phyloP scores from a whole-genome alignment of 2,797 vertebrate genomes.

The Crypturellus tataupa region DNA sequence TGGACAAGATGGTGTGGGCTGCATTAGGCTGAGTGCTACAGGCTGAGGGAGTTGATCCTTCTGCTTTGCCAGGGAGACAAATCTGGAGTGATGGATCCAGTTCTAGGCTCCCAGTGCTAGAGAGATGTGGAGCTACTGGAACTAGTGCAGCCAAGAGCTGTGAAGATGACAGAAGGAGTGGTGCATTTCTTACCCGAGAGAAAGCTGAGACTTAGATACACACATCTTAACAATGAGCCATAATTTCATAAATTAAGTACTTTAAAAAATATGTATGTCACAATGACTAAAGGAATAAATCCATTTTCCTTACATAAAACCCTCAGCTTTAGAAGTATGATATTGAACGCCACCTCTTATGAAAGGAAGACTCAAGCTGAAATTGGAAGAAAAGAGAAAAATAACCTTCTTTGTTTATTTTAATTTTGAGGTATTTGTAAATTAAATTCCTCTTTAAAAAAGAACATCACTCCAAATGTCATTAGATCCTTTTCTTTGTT shows the following conservation, averaged over 20 bases:
- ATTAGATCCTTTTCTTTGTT: not conserved
- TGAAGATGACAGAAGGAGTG: not conserved
- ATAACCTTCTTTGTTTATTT: not conserved
- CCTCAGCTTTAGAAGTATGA: not conserved
- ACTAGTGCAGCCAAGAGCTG: not conserved
- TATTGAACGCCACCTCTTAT: not conserved
- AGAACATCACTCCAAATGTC: not conserved
- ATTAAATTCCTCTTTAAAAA: not conserved
- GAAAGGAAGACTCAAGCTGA: not conserved
- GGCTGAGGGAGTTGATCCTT: not conserved
- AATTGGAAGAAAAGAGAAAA: not conserved
- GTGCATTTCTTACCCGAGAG: not conserved
- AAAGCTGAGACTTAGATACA: not conserved
- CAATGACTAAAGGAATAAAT: not conserved
- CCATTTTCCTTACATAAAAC: not conserved
- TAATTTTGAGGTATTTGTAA: not conserved
- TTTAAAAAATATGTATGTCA: not conserved
- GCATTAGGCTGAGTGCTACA: not conserved
- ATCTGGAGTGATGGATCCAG: not conserved
- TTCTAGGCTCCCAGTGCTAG: not conserved
- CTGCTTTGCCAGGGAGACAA: not conserved
- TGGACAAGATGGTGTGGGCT: not conserved
- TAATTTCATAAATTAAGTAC: constrained; percentile 33
- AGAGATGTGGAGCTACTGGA: not conserved
- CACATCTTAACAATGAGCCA: constrained; percentile 33